Evolutionary conservation across 2,888 invertebrate genomes (phyloP), one percentile per base, ranked within the genome.

Genomic region (Dimorphilus gyrociliatus): DNA sequence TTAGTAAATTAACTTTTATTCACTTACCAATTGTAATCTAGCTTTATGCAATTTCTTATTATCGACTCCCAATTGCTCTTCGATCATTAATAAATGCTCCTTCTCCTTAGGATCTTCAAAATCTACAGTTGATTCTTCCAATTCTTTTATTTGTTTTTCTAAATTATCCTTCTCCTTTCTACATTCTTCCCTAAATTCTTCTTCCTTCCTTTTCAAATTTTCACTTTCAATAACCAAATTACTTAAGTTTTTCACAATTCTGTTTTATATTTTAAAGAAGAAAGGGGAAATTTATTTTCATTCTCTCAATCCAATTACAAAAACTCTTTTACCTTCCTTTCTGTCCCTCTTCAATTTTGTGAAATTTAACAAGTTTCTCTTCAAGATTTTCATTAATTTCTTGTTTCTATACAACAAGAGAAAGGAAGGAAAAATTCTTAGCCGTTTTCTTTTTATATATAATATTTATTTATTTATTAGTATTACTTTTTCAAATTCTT

Each of bases 101-200:
- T 40, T 34, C 58, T 60, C 55, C 57, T 42, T 16, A 49, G 29
- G 13, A 24, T 26, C 25, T 18, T 24, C 26, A 5, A 21, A 23
- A 44, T 6, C 7, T 24, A 7, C 12, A 34, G n/a, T 16, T 10
- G 3, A 29, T n/a, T n/a, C n/a, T n/a, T n/a, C n/a, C n/a, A n/a
- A n/a, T n/a, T n/a, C n/a, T n/a, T n/a, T n/a, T n/a, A n/a, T n/a
- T n/a, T n/a, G n/a, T n/a, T n/a, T n/a, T 14, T 19, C 19, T 29
- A 19, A 4, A n/a, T n/a, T n/a, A n/a, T n/a, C n/a, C n/a, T n/a
- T n/a, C n/a, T n/a, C n/a, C n/a, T n/a, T 66, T 46, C 75, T 74
- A 52, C 81, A 81, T 33, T 74, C 71, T 37, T 76, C 75, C 39
- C 75, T 74, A 48, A 79, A 80, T 45, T 74, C 71, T 16, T 68